Evolutionary conservation across 2,888 invertebrate species (phyloP).

Genomic region (Kryphioiulus occultus): DNA sequence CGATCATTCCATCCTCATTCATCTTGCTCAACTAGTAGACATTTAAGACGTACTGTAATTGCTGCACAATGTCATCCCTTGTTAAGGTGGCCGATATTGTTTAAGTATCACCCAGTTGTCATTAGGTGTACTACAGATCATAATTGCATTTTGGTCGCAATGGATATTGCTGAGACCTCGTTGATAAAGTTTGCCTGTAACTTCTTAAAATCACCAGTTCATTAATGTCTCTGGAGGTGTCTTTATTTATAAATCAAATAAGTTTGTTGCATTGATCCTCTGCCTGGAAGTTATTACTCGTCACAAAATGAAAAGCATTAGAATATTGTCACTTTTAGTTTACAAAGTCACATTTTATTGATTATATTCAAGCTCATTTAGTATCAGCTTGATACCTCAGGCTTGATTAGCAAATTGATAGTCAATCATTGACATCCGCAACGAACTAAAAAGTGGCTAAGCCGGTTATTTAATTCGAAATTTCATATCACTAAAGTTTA

Average conservation of each 20-base stretch:
- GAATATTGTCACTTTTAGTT: too few relatives aligned
- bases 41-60: conserved; percentile 7
- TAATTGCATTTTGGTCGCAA: background rate
- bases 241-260: too few relatives aligned
- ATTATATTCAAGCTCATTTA: too few relatives aligned
- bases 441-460: background rate
- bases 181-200: too few relatives aligned
- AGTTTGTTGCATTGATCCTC: too few relatives aligned
- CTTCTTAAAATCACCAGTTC: too few relatives aligned
- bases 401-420: background rate
- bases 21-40: background rate
- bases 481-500: background rate
- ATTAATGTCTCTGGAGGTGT: too few relatives aligned
- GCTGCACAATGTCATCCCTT: background rate
- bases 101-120: background rate
- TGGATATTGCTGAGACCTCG: background rate
- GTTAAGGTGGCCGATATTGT: background rate
- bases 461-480: background rate
- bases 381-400: too few relatives aligned
- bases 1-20: background rate
- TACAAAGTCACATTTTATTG: too few relatives aligned
- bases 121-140: background rate
- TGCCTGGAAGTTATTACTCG: too few relatives aligned
- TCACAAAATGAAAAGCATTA: too few relatives aligned
- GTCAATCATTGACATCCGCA: background rate